Evolutionary conservation across 64 coral and sea anemone species (phyloP).

Genomic region (Porites australiensis): DNA sequence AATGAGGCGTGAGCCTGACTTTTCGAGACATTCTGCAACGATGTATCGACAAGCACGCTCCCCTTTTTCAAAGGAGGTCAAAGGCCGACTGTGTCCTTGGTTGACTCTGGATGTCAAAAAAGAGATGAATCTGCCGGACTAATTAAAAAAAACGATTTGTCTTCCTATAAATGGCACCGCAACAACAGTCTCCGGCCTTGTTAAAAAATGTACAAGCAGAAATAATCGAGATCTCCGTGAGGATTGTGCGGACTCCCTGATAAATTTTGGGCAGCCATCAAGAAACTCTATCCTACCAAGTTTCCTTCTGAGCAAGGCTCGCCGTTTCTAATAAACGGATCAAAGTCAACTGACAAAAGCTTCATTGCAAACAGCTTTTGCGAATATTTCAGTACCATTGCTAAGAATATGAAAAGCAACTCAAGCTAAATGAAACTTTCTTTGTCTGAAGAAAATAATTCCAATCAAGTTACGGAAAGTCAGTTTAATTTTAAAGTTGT

Average conservation of each 20-base stretch:
- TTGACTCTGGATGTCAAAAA: neutral
- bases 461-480: too few relatives aligned
- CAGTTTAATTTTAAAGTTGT: too few relatives aligned
- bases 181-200: too few relatives aligned
- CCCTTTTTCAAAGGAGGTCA: conserved; percentile 3
- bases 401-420: too few relatives aligned
- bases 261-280: conserved; percentile 71
- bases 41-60: conserved; percentile 34
- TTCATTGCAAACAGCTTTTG: too few relatives aligned
- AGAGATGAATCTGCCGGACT: conserved; percentile 53
- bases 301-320: neutral
- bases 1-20: neutral
- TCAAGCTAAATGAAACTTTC: too few relatives aligned
- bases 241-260: conserved; percentile 57
- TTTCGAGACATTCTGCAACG: conserved; percentile 22
- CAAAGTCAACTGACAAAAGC: neutral
- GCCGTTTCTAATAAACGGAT: neutral
- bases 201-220: conserved; percentile 67
- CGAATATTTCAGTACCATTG: too few relatives aligned
- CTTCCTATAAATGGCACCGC: too few relatives aligned
- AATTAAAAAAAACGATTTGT: neutral
- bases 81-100: conserved; percentile 48
- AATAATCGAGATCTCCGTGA: conserved; percentile 43
- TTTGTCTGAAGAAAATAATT: too few relatives aligned
- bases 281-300: conserved; percentile 66